These are phyloP conservation scores for Puntigrus tetrazona DNA, from an alignment of 2,113 vertebrate species.

Conservation along the genomic window DNA sequence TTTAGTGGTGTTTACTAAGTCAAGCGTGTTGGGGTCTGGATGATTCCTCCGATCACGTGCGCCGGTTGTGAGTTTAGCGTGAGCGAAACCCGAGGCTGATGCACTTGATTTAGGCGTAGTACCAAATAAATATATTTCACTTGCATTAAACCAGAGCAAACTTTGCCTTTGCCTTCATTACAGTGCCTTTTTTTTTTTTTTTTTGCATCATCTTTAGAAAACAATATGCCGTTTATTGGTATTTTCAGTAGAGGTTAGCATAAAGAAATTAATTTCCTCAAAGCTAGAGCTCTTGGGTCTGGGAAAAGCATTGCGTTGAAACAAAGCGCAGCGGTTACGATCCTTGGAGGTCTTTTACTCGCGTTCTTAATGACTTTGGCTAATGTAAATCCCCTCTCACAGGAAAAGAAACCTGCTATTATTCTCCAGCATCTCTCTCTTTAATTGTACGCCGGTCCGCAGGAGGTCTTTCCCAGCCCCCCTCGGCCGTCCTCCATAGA, in stretches of 20 bases:
- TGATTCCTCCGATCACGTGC: not conserved
- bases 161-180: too few species aligned
- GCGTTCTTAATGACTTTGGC: not conserved
- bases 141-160: not conserved
- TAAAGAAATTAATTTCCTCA: not conserved
- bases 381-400: not conserved
- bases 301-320: not conserved
- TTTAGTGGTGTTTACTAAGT: not conserved
- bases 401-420: not conserved
- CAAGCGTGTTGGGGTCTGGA: not conserved
- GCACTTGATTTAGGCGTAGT: not conserved
- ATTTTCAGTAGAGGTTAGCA: not conserved
- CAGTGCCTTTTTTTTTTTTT: too few species aligned
- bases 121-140: not conserved
- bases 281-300: not conserved
- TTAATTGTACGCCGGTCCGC: not conserved
- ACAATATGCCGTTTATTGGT: not conserved
- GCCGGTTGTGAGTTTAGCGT: not conserved
- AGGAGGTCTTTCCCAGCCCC: constrained; percentile 34
- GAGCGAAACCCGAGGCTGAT: not conserved
- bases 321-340: not conserved
- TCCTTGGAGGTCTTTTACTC: not conserved
- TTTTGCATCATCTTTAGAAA: not conserved
- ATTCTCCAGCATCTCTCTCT: not conserved
- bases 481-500: constrained; percentile 21